Conservation (phyloP, 2,113 vertebrate genomes). For the Australoheros scitulus region DNA sequence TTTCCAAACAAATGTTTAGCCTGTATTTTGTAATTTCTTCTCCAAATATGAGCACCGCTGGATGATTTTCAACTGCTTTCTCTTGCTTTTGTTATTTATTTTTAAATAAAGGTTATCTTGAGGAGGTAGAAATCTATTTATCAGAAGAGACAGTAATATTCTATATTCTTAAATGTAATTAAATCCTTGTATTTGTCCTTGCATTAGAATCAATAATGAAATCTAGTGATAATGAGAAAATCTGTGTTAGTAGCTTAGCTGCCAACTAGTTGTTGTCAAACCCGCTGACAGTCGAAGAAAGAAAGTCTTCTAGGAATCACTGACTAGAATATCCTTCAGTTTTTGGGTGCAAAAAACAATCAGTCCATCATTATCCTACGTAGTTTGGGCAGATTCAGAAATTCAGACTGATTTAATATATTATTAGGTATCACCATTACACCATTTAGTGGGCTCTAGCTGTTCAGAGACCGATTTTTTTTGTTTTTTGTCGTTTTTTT, state of each 20-base stretch:
- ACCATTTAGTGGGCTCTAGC: not conserved
- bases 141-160: not conserved
- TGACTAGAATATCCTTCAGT: not conserved
- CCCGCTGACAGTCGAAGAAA: not conserved
- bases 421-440: not conserved
- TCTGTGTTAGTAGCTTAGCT: not conserved
- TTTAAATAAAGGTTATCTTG: not conserved
- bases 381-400: not conserved
- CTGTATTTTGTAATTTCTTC: not conserved
- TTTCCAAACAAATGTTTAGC: not conserved
- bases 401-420: not conserved
- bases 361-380: not conserved
- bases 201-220: not conserved
- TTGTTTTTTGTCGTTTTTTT: not conserved
- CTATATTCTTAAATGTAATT: not conserved
- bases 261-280: not conserved
- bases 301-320: not conserved
- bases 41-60: not conserved
- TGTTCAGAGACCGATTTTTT: not conserved
- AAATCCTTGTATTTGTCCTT: not conserved
- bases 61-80: not conserved
- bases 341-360: not conserved
- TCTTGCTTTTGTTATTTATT: not conserved
- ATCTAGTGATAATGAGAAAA: not conserved
- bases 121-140: not conserved